phyloP scores from a whole-genome alignment of 1,140 invertebrate species.

The Rhizoglyphus robini region DNA sequence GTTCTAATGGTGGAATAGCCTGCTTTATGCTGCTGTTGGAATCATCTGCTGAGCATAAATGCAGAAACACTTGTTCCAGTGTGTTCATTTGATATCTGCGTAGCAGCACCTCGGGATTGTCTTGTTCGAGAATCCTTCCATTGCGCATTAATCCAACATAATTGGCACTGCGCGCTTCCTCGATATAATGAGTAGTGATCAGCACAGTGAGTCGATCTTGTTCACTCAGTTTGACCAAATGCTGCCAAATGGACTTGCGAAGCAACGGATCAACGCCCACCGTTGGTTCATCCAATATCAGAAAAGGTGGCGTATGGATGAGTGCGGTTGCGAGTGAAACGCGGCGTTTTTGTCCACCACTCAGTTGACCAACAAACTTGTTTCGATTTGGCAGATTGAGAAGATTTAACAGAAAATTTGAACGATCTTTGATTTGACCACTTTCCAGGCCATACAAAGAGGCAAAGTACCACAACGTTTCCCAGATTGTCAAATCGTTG shows the following conservation, averaged over 20 bases:
- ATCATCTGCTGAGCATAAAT: slow-evolving; percentile 55
- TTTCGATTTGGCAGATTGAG: no score
- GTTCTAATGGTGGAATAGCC: neutral
- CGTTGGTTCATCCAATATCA: slow-evolving; percentile 34
- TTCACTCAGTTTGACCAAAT: slow-evolving; percentile 9
- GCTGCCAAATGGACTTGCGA: slow-evolving; percentile 26
- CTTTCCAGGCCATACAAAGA: slow-evolving; percentile 52
- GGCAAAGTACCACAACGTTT: slow-evolving; percentile 93
- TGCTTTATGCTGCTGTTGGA: neutral
- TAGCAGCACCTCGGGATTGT: slow-evolving; percentile 67
- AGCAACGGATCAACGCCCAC: slow-evolving; percentile 37
- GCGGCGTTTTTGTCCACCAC: slow-evolving; percentile 79
- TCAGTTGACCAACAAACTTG: slow-evolving; percentile 37
- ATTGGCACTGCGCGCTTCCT: slow-evolving; percentile 34
- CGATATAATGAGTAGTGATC: slow-evolving; percentile 38
- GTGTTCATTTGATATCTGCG: slow-evolving; percentile 64
- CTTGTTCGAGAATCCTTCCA: slow-evolving; percentile 53
- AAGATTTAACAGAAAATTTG: no score
- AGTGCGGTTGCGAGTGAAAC: slow-evolving; percentile 82
- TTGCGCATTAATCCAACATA: slow-evolving; percentile 39
- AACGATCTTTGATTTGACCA: no score
- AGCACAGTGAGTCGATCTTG: slow-evolving; percentile 39
- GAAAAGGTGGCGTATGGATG: slow-evolving; percentile 37
- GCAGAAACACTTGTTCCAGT: slow-evolving; percentile 83
- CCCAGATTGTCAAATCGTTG: slow-evolving; percentile 80